These are phyloP conservation scores for Smittia aterrima DNA, from an alignment of 2,888 invertebrate genomes.

Conservation along the genomic window DNA sequence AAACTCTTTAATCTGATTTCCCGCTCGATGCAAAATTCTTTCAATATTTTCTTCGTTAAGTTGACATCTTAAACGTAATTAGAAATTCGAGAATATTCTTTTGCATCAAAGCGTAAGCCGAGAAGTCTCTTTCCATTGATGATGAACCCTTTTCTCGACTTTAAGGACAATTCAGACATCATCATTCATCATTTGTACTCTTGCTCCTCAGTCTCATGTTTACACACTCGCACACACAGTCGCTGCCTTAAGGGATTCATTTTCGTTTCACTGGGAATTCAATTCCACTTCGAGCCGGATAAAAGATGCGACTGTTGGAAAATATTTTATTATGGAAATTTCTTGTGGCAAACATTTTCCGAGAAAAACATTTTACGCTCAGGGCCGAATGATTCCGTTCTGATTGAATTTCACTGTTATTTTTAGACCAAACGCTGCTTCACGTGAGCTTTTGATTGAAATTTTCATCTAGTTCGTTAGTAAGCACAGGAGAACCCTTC, in stretches of 20 bases:
- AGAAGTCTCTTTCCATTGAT: too few species aligned
- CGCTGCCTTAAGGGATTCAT: neutral
- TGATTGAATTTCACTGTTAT: neutral
- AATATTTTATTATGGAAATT: neutral
- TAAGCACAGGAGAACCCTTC: too few species aligned
- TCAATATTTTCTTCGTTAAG: too few species aligned
- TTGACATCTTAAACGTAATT: too few species aligned
- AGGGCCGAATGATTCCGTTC: neutral
- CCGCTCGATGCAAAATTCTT: too few species aligned
- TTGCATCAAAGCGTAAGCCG: too few species aligned
- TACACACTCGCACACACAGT: conserved; percentile 4
- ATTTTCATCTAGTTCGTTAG: neutral
- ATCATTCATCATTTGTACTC: conserved; percentile 18
- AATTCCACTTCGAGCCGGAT: neutral
- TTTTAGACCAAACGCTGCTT: neutral
- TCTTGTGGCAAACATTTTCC: neutral
- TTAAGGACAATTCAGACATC: neutral
- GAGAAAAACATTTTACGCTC: neutral
- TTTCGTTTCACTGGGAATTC: neutral
- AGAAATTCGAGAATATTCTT: too few species aligned
- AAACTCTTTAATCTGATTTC: too few species aligned
- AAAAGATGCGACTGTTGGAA: neutral
- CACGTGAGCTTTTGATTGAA: neutral
- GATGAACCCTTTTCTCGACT: neutral
- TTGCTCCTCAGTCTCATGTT: too few species aligned